These are phyloP conservation scores for Merluccius polli DNA, from an alignment of 2,797 vertebrate species.

Conservation along the genomic window DNA sequence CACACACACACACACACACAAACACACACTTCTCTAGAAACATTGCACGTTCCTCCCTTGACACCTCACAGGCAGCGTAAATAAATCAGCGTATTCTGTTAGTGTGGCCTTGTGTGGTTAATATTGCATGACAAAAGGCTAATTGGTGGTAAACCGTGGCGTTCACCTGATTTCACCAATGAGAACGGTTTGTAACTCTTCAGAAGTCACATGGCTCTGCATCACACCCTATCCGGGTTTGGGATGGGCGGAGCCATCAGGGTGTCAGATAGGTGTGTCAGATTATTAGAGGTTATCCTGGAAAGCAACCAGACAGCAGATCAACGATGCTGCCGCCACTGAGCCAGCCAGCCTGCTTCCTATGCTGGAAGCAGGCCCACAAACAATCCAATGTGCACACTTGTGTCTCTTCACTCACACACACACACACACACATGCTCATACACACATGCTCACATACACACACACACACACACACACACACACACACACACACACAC, in stretches of 20 bases:
- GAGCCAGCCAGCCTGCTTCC: slow-evolving; percentile 31
- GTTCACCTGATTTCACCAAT: slow-evolving; percentile 14
- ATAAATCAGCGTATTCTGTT: background rate
- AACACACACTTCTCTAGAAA: background rate
- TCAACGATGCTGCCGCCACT: slow-evolving; percentile 49
- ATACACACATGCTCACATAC: background rate
- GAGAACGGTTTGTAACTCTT: slow-evolving; percentile 4
- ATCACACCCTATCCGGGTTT: background rate
- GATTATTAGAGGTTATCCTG: slow-evolving; percentile 63
- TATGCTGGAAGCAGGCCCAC: background rate
- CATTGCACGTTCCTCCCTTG: background rate
- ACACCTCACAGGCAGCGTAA: background rate
- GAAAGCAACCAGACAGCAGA: slow-evolving; percentile 62
- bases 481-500: background rate
- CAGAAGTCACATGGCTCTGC: background rate
- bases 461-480: background rate
- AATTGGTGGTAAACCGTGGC: slow-evolving; percentile 28
- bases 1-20: background rate
- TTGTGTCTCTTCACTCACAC: background rate
- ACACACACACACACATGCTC: background rate
- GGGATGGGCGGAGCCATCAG: background rate
- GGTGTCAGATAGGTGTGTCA: slow-evolving; percentile 13
- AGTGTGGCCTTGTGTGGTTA: background rate
- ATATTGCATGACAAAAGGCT: background rate
- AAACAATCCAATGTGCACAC: slow-evolving; percentile 35